Conservation (phyloP, 1,140 invertebrate species). For the Pissodes strobi region DNA sequence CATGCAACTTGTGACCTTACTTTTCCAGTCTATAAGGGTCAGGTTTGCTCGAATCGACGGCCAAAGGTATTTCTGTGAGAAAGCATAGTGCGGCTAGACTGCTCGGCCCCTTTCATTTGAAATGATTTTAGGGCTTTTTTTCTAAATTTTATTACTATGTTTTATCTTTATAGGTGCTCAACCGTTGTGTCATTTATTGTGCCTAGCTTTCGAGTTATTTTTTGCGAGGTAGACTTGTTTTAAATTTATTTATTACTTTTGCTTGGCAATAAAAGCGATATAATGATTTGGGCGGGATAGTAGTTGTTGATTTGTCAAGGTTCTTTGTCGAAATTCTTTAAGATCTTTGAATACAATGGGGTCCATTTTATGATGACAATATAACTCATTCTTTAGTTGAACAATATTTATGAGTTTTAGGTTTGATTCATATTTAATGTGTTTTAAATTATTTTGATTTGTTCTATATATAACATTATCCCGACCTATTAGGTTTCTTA, state of each 20-base stretch:
- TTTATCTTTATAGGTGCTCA: constrained; percentile 45
- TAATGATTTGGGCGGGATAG: constrained; percentile 36
- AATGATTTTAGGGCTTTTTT: constrained; percentile 48
- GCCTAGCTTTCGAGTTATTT: constrained; percentile 21
- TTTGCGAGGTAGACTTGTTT: constrained; percentile 35
- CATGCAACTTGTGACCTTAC: constrained; percentile 33
- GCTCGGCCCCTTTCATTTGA: constrained; percentile 43
- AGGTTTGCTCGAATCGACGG: constrained; percentile 7
- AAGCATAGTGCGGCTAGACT: constrained; percentile 40
- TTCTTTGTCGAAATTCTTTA: constrained; percentile 19
- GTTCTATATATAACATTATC: too few relatives aligned
- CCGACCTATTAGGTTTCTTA: too few relatives aligned
- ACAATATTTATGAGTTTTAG: too few relatives aligned
- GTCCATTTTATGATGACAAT: too few relatives aligned
- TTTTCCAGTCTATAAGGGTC: constrained; percentile 12
- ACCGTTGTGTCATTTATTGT: constrained; percentile 41
- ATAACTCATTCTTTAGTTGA: too few relatives aligned
- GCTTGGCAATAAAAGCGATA: constrained; percentile 23
- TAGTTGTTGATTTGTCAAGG: constrained; percentile 28
- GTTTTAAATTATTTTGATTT: too few relatives aligned
- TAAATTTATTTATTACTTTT: constrained; percentile 41
- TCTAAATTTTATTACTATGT: constrained; percentile 46
- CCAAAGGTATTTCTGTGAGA: constrained; percentile 42
- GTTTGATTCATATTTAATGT: too few relatives aligned
- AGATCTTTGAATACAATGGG: constrained; percentile 1